Conservation (phyloP, 2,888 invertebrate species). For the Bugula neritina region DNA sequence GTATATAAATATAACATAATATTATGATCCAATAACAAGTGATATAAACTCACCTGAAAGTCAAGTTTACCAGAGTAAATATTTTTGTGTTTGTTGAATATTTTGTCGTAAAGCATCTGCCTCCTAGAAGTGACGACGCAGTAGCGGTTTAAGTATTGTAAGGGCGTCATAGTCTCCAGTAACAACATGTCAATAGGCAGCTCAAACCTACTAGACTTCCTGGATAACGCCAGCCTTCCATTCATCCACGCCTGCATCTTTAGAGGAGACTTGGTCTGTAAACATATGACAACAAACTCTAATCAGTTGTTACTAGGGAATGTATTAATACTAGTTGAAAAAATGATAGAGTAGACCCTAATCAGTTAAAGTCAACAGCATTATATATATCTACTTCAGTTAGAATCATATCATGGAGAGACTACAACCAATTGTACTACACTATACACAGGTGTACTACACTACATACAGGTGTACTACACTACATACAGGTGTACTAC, state of each 20-base stretch:
- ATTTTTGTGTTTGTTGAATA: slow-evolving; percentile 42
- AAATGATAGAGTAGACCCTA: too few species aligned
- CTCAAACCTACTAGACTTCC: slow-evolving; percentile 48
- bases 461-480: too few species aligned
- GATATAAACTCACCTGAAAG: slow-evolving; percentile 39
- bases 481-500: too few species aligned
- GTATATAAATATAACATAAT: too few species aligned
- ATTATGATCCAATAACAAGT: too few species aligned
- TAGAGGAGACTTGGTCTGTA: neutral
- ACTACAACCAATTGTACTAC: too few species aligned
- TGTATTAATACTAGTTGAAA: too few species aligned
- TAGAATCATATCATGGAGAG: too few species aligned
- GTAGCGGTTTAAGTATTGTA: slow-evolving; percentile 43
- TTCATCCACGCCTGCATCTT: slow-evolving; percentile 35
- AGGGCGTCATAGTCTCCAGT: slow-evolving; percentile 44
- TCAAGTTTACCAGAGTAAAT: slow-evolving; percentile 34
- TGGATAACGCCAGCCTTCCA: slow-evolving; percentile 45
- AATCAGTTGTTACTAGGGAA: too few species aligned
- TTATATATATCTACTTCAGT: too few species aligned
- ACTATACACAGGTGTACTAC: too few species aligned
- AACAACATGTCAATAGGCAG: slow-evolving; percentile 50
- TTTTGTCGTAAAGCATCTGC: slow-evolving; percentile 42
- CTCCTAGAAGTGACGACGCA: slow-evolving; percentile 42
- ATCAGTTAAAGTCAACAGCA: too few species aligned
- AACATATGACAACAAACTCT: neutral